These are phyloP conservation scores for Pollachius pollachius DNA, from an alignment of 2,113 vertebrate species.

Conservation along the genomic window DNA sequence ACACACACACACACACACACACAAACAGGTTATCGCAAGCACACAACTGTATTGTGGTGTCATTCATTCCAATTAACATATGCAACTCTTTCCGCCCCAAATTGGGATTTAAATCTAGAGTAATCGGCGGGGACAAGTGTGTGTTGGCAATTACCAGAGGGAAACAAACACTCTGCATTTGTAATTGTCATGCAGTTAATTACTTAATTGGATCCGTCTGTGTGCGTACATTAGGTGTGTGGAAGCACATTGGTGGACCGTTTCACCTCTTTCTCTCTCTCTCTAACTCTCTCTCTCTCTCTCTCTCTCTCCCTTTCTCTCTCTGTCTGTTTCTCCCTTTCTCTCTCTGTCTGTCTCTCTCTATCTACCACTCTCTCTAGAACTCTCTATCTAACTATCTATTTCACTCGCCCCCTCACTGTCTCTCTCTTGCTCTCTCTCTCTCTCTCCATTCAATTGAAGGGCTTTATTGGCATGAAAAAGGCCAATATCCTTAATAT, in stretches of 20 bases:
- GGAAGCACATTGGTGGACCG: slow-evolving; percentile 30
- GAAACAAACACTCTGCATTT: slow-evolving; percentile 49
- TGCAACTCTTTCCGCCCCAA: slow-evolving; percentile 26
- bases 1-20: slow-evolving; percentile 4
- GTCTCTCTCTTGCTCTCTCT: not conserved
- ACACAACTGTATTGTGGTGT: slow-evolving; percentile 2
- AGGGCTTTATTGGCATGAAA: too few relatives aligned
- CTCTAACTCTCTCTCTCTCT: not conserved
- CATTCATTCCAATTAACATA: slow-evolving; percentile 39
- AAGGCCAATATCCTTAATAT: too few relatives aligned
- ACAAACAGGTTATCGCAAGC: not conserved
- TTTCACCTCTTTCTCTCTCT: slow-evolving; percentile 29
- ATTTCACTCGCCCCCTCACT: too few relatives aligned
- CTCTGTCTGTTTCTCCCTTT: not conserved
- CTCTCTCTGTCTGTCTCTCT: not conserved
- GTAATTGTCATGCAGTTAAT: slow-evolving; percentile 63
- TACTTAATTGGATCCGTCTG: slow-evolving; percentile 53
- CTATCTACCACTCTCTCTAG: too few relatives aligned
- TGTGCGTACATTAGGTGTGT: slow-evolving; percentile 26
- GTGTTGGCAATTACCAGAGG: slow-evolving; percentile 50
- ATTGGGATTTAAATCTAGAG: slow-evolving; percentile 30
- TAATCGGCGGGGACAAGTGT: slow-evolving; percentile 30
- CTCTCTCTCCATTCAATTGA: too few relatives aligned
- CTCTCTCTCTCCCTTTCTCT: not conserved
- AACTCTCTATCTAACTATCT: too few relatives aligned